Conservation (phyloP, 2,797 vertebrate species). For the Onychomys leucogaster region DNA sequence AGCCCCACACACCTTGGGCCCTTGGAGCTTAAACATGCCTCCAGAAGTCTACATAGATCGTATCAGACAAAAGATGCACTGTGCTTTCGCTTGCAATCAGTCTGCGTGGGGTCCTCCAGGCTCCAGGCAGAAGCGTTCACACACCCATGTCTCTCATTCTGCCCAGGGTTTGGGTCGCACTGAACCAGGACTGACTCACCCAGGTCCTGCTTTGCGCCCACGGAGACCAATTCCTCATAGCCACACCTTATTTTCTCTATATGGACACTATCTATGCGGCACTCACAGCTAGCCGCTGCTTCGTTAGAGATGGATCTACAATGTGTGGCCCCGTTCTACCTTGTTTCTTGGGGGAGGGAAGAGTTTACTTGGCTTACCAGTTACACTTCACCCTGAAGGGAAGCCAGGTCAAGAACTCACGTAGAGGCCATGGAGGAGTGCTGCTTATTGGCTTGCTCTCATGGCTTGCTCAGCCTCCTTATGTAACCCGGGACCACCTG, state of each 20-base stretch:
- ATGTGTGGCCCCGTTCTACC: background rate
- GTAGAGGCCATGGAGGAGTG: background rate
- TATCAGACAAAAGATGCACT: slow-evolving; percentile 72
- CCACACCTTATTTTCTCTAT: background rate
- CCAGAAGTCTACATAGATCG: slow-evolving; percentile 32
- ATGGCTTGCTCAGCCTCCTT: background rate
- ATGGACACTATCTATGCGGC: background rate
- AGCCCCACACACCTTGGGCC: slow-evolving; percentile 45
- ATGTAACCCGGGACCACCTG: background rate
- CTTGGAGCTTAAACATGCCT: slow-evolving; percentile 30
- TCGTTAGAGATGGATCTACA: background rate
- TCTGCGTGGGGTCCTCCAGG: slow-evolving; percentile 61
- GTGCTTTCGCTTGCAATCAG: slow-evolving; percentile 37
- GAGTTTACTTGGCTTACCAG: background rate
- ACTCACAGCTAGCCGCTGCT: background rate
- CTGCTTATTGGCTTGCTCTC: background rate
- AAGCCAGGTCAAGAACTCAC: background rate
- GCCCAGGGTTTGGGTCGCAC: background rate
- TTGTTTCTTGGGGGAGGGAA: background rate
- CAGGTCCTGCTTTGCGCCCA: background rate
- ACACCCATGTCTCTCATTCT: background rate
- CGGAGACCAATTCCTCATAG: background rate
- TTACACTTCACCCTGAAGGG: background rate
- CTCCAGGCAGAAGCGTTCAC: background rate
- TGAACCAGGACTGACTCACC: background rate